Evolutionary conservation across 23 tunicate genomes (phyloP).

Genomic region (Halocynthia roretzi): DNA sequence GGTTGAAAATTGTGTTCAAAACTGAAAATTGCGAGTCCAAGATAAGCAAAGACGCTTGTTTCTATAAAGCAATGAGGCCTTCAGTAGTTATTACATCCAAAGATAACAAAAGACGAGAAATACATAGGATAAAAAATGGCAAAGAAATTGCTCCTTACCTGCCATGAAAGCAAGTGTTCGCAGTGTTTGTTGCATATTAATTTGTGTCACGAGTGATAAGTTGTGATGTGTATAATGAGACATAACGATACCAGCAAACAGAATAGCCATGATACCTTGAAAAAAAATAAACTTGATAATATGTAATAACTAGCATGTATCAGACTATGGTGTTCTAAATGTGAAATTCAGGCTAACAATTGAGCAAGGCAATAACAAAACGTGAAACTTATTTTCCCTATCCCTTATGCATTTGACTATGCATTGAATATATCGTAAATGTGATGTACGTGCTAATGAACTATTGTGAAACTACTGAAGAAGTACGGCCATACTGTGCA

Average conservation of each 20-base stretch:
- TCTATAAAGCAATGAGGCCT: slow-evolving; percentile 30
- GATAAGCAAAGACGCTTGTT: slow-evolving; percentile 97
- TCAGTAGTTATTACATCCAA: neutral
- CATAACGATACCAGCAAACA: slow-evolving; percentile 97
- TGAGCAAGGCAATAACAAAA: too few relatives aligned
- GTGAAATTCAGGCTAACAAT: too few relatives aligned
- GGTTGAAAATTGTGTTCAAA: slow-evolving; percentile 94
- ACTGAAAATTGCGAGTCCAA: slow-evolving; percentile 93
- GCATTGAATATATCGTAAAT: too few relatives aligned
- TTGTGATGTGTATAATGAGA: slow-evolving; percentile 99
- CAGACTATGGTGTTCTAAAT: neutral
- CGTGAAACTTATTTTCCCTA: neutral
- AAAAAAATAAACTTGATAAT: neutral
- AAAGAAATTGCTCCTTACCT: slow-evolving; percentile 30
- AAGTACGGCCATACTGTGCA: too few relatives aligned
- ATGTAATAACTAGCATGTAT: neutral
- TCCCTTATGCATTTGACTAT: neutral
- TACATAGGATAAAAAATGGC: neutral
- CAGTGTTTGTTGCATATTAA: slow-evolving; percentile 94
- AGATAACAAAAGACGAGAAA: neutral
- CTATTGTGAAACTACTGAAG: too few relatives aligned
- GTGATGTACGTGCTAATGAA: too few relatives aligned
- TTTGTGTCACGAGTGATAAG: slow-evolving; percentile 93
- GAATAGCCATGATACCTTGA: slow-evolving; percentile 93
- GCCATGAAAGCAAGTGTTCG: slow-evolving; percentile 88